Evolutionary conservation across 2,797 vertebrate species (phyloP), one percentile per base, ranked within the genome.

Genomic region (Schizopygopsis pylzovi): DNA sequence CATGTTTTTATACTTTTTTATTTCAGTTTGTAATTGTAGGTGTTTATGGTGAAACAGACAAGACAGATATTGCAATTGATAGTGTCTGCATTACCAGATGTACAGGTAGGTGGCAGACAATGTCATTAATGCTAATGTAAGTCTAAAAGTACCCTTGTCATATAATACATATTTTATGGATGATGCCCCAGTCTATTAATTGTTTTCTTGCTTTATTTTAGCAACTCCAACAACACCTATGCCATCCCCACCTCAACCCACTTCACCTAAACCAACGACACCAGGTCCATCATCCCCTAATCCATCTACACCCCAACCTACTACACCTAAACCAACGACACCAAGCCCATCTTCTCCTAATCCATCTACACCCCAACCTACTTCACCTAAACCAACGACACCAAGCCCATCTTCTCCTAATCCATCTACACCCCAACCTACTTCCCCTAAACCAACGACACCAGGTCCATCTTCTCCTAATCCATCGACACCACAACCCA

Each of bases 41-140:
- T 0, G 86, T 94, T 10, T 96, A 82, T 88, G 95, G 95, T 90
- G 93, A 95, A 80, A 94, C 90, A 5, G 1, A 61, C 0, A 0
- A 92, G 88, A 96, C 96, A 7, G 96, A 96, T 12, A 92, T 97
- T 85, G 97, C 96, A 1, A 90, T 97, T 82, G 96, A 97, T 91
- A 94, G 93, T 5, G 93, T 97, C 25, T 95, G 93, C 81, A 89
- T 96, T 15, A 81, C 82, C 85, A 83, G 87, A 65, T 97, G 96
- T 89, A 87, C 81, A 87, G 95, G 96, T 97, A 87, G 93, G 93
- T 79, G 13, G 2, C 9, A 79, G 25, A 61, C 39, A 73, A 20
- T 43, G 1, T 16, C 20, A n/a, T 39, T 39, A 15, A 39, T 54
- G 15, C 2, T 6, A 25, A 13, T 82, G 8, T 73, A 41, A 68